A percentile compares a stretch with the other conserved stretches of the same genome.
Conservation (phyloP, 2,113 vertebrate species). For the Columba livia region DNA sequence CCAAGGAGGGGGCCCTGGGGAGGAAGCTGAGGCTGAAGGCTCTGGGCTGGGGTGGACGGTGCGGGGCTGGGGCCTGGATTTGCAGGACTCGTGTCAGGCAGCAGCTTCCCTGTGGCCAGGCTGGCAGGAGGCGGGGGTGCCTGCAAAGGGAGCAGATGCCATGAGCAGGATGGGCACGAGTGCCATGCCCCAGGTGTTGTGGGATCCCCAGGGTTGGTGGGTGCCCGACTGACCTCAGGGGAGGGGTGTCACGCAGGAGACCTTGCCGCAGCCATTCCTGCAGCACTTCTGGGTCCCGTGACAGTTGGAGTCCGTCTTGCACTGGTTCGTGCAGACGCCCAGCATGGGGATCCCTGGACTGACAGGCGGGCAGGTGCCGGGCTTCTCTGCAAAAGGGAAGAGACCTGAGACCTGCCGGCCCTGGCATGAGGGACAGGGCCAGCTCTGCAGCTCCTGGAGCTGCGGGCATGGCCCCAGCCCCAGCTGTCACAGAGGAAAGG, state of each 20-base stretch:
- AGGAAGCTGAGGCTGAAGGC: constrained; percentile 26
- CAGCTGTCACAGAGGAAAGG: not conserved
- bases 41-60: not conserved
- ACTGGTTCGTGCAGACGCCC: not conserved
- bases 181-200: fast-evolving
- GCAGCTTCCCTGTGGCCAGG: constrained; percentile 9
- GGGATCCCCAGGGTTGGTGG: fast-evolving
- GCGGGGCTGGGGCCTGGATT: not conserved
- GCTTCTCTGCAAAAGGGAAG: constrained; percentile 46
- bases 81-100: not conserved
- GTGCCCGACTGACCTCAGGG: constrained; percentile 25
- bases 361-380: constrained; percentile 5
- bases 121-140: not conserved
- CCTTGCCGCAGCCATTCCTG: constrained; percentile 26
- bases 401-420: not conserved
- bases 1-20: not conserved
- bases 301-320: constrained; percentile 18
- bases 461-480: fast-evolving
- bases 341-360: constrained; percentile 32
- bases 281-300: constrained; percentile 29
- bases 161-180: fast-evolving
- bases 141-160: constrained; percentile 19
- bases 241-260: not conserved
- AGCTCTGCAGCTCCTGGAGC: not conserved
- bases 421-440: not conserved